Base-by-base conservation (phyloP, 2,113 vertebrate species). In the Oxyura jamaicensis region DNA sequence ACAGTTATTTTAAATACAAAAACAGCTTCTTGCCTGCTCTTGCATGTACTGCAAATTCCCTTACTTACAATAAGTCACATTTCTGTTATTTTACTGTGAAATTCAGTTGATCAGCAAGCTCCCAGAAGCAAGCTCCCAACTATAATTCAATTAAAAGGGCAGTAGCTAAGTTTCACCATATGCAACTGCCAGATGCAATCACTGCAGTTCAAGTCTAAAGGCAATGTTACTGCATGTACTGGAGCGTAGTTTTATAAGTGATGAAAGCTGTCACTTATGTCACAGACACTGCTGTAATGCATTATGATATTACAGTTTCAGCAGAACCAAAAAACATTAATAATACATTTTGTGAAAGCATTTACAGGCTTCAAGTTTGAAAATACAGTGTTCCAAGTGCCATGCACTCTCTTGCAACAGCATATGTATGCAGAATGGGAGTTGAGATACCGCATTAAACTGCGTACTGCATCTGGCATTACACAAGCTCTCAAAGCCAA, bases 111-210 rank as follows among this genome's bases (percentile, higher is more conserved):
- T 82, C n/a, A 50, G 66, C 91, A 80, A 94, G 90, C 91, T 97
- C 93, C 86, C 90, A 97, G 83, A 94, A 97, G 83, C 95, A 83
- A 85, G 78, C 91, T 97, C 95, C 85, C 68, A 95, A 94, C 56
- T 31, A 16, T 93, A 97, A 98, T 97, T 97, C 96, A 97, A 98
- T 98, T 97, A 96, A 94, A 97, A 97, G 96, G 96, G 95, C 95
- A 85, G 41, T 84, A 97, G 95, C 92, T 92, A 96, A 97, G 83
- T 96, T 97, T 95, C 58, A 93, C 98, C 98, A 97, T 98, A 98
- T 97, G 97, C 93, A 93, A 41, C 68, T 97, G 97, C 96, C 97
- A 98, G 97, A 97, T 96, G 96, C 91, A 97, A 98, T 97, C 96
- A 96, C 6, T 85, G 93, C 93, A 92, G 91, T 92, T 66, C 59